A percentile compares a stretch with the other conserved stretches of the same genome.
Evolutionary conservation across 2,888 invertebrate species (phyloP).

Genomic region (Plagodis dolabraria): DNA sequence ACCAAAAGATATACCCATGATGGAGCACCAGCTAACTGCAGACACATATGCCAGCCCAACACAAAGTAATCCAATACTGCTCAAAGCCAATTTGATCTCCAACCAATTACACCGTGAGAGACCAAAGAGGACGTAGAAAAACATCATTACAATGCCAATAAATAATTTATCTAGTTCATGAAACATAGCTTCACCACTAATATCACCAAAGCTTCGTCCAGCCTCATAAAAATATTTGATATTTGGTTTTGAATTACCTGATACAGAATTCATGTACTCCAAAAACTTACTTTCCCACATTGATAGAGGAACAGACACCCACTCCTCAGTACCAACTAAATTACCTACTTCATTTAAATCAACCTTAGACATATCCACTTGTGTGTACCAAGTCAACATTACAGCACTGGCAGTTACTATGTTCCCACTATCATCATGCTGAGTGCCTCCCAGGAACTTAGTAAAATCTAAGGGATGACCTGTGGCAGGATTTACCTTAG

Average conservation of each 20-base stretch:
- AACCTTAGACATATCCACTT: constrained; percentile 88
- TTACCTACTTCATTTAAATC: constrained; percentile 88
- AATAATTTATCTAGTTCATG: constrained; percentile 89
- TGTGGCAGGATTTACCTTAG: constrained; percentile 85
- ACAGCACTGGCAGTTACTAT: constrained; percentile 87
- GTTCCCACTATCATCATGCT: constrained; percentile 83
- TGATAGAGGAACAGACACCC: constrained; percentile 86
- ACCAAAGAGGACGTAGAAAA: constrained; percentile 89
- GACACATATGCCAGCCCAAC: constrained; percentile 90
- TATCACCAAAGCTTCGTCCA: constrained; percentile 90
- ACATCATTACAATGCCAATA: constrained; percentile 88
- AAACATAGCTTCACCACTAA: constrained; percentile 88
- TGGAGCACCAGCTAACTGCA: constrained; percentile 89
- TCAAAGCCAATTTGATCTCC: constrained; percentile 88
- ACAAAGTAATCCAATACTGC: constrained; percentile 88
- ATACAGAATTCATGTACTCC: constrained; percentile 65
- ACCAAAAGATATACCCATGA: constrained; percentile 89
- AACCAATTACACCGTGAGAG: constrained; percentile 90
- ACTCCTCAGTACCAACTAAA: constrained; percentile 90
- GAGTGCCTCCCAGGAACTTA: constrained; percentile 86
- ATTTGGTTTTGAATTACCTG: constrained; percentile 53
- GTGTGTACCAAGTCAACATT: constrained; percentile 86
- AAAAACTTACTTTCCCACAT: constrained; percentile 87
- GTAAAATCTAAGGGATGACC: constrained; percentile 88
- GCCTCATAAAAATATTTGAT: constrained; percentile 84